These are phyloP conservation scores for Periparus ater DNA, from an alignment of 2,797 vertebrate species.

Conservation along the genomic window DNA sequence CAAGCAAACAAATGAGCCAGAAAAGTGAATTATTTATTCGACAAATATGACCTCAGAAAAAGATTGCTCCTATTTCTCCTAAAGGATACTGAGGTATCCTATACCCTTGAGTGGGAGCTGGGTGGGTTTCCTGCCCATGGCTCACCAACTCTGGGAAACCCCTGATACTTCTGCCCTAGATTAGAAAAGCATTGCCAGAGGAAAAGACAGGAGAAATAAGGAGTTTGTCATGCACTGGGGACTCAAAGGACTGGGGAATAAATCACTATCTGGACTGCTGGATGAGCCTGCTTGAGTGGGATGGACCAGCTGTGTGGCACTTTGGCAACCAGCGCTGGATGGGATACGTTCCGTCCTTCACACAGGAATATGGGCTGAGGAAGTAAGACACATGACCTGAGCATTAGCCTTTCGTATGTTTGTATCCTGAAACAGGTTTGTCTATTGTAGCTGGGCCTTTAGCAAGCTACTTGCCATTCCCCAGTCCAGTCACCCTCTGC, in stretches of 20 bases:
- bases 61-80: background rate
- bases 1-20: background rate
- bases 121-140: background rate
- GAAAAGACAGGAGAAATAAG: background rate
- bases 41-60: background rate
- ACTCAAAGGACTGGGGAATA: background rate
- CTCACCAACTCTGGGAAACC: background rate
- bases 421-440: background rate
- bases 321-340: fast-evolving
- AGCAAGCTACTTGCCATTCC: background rate
- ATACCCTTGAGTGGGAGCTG: background rate
- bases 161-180: background rate
- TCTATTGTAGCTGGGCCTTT: background rate
- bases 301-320: background rate
- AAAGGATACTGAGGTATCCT: background rate
- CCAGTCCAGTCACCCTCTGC: background rate
- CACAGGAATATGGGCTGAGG: fast-evolving
- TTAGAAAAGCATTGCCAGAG: background rate
- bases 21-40: background rate
- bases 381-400: background rate
- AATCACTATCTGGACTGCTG: background rate
- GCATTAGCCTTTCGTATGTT: background rate
- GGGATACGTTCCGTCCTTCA: background rate
- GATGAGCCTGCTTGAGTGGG: background rate
- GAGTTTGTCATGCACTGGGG: background rate